These are phyloP conservation scores for Zygaena filipendulae DNA, from an alignment of 2,888 invertebrate genomes.

Conservation along the genomic window DNA sequence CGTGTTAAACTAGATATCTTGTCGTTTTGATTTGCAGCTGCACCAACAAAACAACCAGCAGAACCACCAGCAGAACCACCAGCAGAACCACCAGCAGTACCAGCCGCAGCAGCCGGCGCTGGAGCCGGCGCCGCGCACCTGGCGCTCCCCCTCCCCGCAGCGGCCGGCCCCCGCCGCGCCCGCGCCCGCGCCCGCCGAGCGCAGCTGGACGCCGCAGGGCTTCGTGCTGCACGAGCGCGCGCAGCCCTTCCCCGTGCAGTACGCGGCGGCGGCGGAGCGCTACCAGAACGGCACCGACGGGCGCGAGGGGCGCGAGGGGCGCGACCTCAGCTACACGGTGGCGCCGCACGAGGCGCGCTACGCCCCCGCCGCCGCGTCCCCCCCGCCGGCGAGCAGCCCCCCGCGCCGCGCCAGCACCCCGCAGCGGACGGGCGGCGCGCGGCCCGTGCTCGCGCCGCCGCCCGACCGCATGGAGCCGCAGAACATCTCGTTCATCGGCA, in stretches of 20 bases:
- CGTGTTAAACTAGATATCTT: too few species aligned
- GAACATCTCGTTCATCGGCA: conserved; percentile 91
- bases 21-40: conserved; percentile 30
- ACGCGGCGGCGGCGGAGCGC: conserved; percentile 49
- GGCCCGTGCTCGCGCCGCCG: conserved; percentile 73
- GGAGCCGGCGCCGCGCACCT: conserved; percentile 44
- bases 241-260: conserved; percentile 45
- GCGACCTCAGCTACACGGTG: conserved; percentile 69
- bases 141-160: conserved; percentile 42
- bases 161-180: conserved; percentile 7
- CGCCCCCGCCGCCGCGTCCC: conserved; percentile 59
- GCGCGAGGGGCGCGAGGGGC: conserved; percentile 59
- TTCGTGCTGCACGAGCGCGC: conserved; percentile 75
- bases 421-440: conserved; percentile 67
- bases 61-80: conserved; percentile 23
- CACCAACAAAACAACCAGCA: conserved; percentile 34
- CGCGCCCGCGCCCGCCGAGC: conserved; percentile 34
- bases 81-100: conserved; percentile 18
- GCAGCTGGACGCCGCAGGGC: conserved; percentile 60
- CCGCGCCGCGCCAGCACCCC: conserved; percentile 70
- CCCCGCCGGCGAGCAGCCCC: conserved; percentile 72
- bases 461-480: conserved; percentile 93
- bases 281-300: conserved; percentile 73
- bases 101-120: conserved; percentile 28
- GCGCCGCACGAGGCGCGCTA: conserved; percentile 59